Evolutionary conservation across 2,797 vertebrate genomes (phyloP).

Genomic region (Phrynocephalus guinanensis): DNA sequence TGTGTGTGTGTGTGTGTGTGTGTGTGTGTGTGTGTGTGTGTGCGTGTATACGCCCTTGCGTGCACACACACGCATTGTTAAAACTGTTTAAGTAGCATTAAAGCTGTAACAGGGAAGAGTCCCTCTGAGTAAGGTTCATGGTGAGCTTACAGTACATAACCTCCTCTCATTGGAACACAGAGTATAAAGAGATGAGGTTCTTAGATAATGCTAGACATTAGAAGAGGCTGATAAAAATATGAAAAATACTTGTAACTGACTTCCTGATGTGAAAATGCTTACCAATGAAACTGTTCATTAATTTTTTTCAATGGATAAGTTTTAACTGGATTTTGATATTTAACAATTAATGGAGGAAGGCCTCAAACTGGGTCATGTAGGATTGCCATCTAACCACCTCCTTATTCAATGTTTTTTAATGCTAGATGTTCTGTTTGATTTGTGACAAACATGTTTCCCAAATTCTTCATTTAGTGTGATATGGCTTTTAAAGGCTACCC

Average conservation of each 20-base stretch:
- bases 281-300: neutral
- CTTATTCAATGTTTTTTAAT: neutral
- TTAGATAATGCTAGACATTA: constrained; percentile 22
- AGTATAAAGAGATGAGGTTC: neutral
- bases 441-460: neutral
- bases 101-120: constrained; percentile 51
- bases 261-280: neutral
- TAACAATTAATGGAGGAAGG: neutral
- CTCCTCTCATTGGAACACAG: constrained; percentile 37
- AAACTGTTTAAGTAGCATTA: constrained; percentile 44
- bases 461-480: constrained; percentile 3
- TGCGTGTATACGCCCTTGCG: too few relatives aligned
- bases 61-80: constrained; percentile 17
- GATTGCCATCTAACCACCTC: neutral
- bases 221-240: neutral
- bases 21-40: too few relatives aligned
- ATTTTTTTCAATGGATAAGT: constrained; percentile 8
- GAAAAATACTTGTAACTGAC: constrained; percentile 28
- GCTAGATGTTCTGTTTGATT: neutral
- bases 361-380: neutral
- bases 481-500: constrained; percentile 29
- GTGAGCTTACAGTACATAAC: constrained; percentile 36
- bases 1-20: too few relatives aligned
- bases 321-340: neutral
- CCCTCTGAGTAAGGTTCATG: constrained; percentile 46